Conservation (phyloP, 2,888 invertebrate species). For the Erynnis tages region DNA sequence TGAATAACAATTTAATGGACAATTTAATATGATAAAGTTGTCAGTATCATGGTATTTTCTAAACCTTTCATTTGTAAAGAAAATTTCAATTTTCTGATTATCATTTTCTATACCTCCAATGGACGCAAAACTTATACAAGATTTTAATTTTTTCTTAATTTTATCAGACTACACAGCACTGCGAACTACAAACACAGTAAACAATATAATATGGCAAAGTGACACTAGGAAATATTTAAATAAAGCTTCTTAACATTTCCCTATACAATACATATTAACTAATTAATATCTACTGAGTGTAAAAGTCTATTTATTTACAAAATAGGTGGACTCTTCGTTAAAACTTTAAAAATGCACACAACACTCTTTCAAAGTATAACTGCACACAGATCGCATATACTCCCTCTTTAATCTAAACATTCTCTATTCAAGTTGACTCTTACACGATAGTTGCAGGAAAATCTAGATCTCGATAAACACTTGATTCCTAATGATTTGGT, state of each 20-base stretch:
- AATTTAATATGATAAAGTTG: too few relatives aligned
- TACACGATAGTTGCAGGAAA: slow-evolving; percentile 1
- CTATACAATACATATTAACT: slow-evolving; percentile 41
- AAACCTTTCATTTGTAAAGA: too few relatives aligned
- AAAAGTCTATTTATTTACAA: slow-evolving; percentile 79
- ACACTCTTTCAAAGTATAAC: slow-evolving; percentile 48
- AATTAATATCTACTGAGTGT: slow-evolving; percentile 63
- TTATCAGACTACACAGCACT: slow-evolving; percentile 28
- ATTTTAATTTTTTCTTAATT: slow-evolving; percentile 18
- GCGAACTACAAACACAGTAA: slow-evolving; percentile 27
- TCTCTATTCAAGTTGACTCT: slow-evolving; percentile 6
- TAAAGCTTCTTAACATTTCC: slow-evolving; percentile 68
- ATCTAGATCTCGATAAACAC: slow-evolving; percentile 11
- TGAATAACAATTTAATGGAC: too few relatives aligned
- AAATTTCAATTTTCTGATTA: too few relatives aligned
- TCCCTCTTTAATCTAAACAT: slow-evolving; percentile 5
- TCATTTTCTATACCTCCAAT: slow-evolving; percentile 7
- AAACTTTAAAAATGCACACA: slow-evolving; percentile 70
- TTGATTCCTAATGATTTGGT: slow-evolving; percentile 44
- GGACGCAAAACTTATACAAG: slow-evolving; percentile 9
- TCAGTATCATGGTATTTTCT: too few relatives aligned
- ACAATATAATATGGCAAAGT: slow-evolving; percentile 62
- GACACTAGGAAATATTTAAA: slow-evolving; percentile 58
- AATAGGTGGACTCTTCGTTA: slow-evolving; percentile 80
- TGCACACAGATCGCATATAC: slow-evolving; percentile 38